A percentile compares a stretch with the other conserved stretches of the same genome.
Conservation (phyloP, 2,113 vertebrate species). For the Chamaea fasciata region DNA sequence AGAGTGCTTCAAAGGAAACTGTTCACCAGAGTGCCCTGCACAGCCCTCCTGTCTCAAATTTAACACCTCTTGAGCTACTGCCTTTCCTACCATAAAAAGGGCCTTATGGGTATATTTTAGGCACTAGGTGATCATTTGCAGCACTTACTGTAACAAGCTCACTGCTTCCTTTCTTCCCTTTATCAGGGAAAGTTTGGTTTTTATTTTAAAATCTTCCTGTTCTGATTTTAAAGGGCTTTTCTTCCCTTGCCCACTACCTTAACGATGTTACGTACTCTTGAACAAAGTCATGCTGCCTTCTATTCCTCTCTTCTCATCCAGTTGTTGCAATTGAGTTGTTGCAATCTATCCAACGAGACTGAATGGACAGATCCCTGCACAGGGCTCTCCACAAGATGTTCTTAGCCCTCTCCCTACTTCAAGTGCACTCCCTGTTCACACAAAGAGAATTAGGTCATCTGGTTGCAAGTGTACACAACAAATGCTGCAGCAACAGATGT, state of each 20-base stretch:
- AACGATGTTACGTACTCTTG: background rate
- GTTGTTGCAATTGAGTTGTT: background rate
- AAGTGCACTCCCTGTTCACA: background rate
- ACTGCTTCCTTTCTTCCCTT: background rate
- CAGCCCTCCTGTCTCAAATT: background rate
- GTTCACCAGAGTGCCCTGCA: background rate
- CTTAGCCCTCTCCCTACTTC: background rate
- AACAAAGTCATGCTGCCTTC: background rate
- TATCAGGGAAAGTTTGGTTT: background rate
- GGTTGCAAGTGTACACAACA: background rate
- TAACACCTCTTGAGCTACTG: background rate
- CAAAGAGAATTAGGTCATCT: constrained; percentile 20
- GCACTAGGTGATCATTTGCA: background rate
- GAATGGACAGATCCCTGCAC: background rate
- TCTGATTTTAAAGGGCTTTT: background rate
- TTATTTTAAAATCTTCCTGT: background rate
- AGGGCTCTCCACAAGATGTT: background rate
- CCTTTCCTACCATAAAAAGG: background rate
- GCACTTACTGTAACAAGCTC: background rate
- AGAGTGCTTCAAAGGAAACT: background rate
- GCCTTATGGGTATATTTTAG: background rate
- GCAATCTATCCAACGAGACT: background rate
- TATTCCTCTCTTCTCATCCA: background rate
- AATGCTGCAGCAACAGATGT: constrained; percentile 30
- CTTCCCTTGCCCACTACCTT: background rate